These are phyloP conservation scores for Taphrorychus bicolor DNA, from an alignment of 2,888 invertebrate genomes.

Conservation along the genomic window DNA sequence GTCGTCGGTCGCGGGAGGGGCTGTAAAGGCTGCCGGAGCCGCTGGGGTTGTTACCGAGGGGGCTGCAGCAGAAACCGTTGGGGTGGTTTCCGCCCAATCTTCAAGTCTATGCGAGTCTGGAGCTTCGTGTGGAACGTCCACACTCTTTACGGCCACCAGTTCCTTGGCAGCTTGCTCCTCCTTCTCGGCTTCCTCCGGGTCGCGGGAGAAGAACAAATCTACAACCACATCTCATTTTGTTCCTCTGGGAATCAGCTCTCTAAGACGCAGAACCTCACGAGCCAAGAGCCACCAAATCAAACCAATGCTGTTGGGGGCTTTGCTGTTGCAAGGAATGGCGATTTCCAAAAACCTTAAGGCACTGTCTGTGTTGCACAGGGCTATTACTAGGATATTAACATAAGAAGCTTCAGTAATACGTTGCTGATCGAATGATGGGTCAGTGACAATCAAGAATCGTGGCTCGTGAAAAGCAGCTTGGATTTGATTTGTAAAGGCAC, in stretches of 20 bases:
- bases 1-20: conserved; percentile 54
- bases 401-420: conserved; percentile 99
- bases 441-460: conserved; percentile 93
- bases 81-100: conserved; percentile 60
- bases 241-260: conserved; percentile 91
- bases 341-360: conserved; percentile 97
- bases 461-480: conserved; percentile 99
- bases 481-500: conserved; percentile 65
- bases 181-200: conserved; percentile 98
- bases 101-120: conserved; percentile 67
- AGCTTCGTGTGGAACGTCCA: conserved; percentile 50
- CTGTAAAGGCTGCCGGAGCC: conserved; percentile 48
- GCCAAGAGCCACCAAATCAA: conserved; percentile 99
- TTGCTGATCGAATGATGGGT: conserved; percentile 93
- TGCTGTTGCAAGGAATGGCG: conserved; percentile 99
- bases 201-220: conserved; percentile 99
- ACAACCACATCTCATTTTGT: conserved; percentile 97
- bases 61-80: conserved; percentile 53
- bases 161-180: conserved; percentile 93
- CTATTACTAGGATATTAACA: conserved; percentile 99
- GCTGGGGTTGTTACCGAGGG: conserved; percentile 54
- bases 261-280: conserved; percentile 91
- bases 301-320: conserved; percentile 95
- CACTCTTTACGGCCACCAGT: conserved; percentile 60
- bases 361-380: conserved; percentile 97